These are phyloP conservation scores for Chinchilla lanigera DNA, from an alignment of 2,113 vertebrate species.

Conservation along the genomic window DNA sequence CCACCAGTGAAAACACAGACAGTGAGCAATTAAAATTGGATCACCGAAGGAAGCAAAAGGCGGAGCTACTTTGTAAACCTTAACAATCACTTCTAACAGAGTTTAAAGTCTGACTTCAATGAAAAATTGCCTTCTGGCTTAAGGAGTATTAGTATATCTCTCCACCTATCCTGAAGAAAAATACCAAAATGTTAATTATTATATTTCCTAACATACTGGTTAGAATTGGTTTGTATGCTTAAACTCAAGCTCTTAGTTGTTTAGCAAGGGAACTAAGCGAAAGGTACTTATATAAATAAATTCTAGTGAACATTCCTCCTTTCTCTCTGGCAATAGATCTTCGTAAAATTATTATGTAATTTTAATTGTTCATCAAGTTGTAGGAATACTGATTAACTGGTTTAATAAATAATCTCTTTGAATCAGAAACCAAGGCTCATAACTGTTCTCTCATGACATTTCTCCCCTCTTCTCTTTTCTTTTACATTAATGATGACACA, in stretches of 20 bases:
- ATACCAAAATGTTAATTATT: neutral
- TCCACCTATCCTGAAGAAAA: neutral
- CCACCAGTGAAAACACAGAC: neutral
- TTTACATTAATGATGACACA: neutral
- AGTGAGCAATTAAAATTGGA: neutral
- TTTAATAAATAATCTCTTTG: neutral
- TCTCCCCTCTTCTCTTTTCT: neutral
- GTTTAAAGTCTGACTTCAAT: neutral
- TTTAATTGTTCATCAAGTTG: neutral
- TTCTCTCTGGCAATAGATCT: neutral
- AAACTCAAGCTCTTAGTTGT: neutral
- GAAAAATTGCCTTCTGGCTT: neutral
- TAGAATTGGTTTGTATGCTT: neutral
- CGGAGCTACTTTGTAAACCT: neutral
- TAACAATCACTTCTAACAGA: neutral
- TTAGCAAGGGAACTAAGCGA: neutral
- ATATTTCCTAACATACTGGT: neutral
- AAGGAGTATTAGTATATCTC: neutral
- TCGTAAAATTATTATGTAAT: neutral
- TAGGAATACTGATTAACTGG: neutral
- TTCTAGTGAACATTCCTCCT: neutral
- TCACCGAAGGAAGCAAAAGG: neutral
- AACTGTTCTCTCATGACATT: neutral
- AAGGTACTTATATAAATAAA: neutral
- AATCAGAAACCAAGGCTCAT: neutral